Base-by-base conservation (phyloP, 1,140 invertebrate species). In the Drosophila grimshawi region DNA sequence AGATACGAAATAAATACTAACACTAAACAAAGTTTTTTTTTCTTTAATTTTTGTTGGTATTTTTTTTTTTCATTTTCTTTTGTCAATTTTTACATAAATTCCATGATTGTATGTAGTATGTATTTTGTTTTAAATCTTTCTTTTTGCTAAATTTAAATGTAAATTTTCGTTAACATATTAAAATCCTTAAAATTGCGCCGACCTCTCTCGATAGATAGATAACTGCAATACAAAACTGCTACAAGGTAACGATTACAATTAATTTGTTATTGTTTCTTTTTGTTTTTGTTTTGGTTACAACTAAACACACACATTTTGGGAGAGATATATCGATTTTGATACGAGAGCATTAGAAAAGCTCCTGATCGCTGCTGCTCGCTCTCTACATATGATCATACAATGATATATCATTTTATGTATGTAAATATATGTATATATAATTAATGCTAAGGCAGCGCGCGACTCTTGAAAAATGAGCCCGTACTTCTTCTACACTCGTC, bases 81-180 rank as follows among this genome's bases (percentile, higher is more conserved):
- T 35, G 51, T 75, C 64, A 64, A 78, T 71, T 85, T 75, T 80
- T 63, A 83, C 80, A 83, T 76, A 45, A 76, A 76, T 76, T 62
- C 51, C 56, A 82, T 65, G 57, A 66, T 19, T 80, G 72, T 67
- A 67, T 76, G 73, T 73, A 76, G 73, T 73, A 76, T 69, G 43
- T 56, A 29, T 60, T 62, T 70, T 65, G 35, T 76, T 82, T 82
- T 68, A 76, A 71, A 76, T 86, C 78, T 80, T 83, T 86, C 72
- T 86, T 86, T 19, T 63, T 63, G 73, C 83, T 86, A 86, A 76
- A 86, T 83, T 75, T 80, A 80, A 77, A 68, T 86, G 83, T 86
- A 88, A 83, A 83, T 88, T 88, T 88, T 89, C 39, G 76, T 80
- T 86, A 69, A 82, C 61, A 80, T 81, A 71, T 68, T 73, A 75